phyloP scores from a whole-genome alignment of 2,113 vertebrate species.

The Crotalus tigris region DNA sequence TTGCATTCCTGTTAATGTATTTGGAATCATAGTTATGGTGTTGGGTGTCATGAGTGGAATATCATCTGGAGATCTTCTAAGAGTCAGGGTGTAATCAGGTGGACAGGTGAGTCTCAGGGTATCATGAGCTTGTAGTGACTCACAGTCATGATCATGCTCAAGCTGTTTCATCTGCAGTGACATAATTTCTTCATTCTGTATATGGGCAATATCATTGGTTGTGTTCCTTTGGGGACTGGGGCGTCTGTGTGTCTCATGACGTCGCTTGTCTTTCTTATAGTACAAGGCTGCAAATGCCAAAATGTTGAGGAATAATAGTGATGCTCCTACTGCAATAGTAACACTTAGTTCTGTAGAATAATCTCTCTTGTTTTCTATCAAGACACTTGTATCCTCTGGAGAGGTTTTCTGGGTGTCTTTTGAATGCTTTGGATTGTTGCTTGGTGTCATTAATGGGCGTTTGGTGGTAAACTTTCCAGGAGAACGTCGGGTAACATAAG shows the following conservation, averaged over 20 bases:
- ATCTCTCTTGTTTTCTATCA: conserved; percentile 91
- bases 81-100: conserved; percentile 90
- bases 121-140: conserved; percentile 82
- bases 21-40: conserved; percentile 95
- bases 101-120: conserved; percentile 84
- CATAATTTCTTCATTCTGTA: conserved; percentile 91
- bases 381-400: conserved; percentile 81
- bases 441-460: conserved; percentile 83
- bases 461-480: conserved; percentile 91
- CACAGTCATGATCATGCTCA: conserved; percentile 88
- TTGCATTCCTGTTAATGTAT: conserved; percentile 88
- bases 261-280: conserved; percentile 95
- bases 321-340: conserved; percentile 93
- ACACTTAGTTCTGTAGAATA: conserved; percentile 94
- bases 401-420: conserved; percentile 82
- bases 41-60: conserved; percentile 90
- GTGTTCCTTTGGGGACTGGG: conserved; percentile 84
- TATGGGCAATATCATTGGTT: conserved; percentile 83
- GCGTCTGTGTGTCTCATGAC: conserved; percentile 86
- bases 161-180: conserved; percentile 93
- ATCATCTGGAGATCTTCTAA: conserved; percentile 91
- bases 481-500: conserved; percentile 84
- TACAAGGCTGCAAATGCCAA: conserved; percentile 92
- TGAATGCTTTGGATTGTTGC: conserved; percentile 83
- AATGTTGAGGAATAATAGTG: conserved; percentile 93